Base-by-base conservation (phyloP, 2,888 invertebrate species). In the Caradrina clavipalpis region DNA sequence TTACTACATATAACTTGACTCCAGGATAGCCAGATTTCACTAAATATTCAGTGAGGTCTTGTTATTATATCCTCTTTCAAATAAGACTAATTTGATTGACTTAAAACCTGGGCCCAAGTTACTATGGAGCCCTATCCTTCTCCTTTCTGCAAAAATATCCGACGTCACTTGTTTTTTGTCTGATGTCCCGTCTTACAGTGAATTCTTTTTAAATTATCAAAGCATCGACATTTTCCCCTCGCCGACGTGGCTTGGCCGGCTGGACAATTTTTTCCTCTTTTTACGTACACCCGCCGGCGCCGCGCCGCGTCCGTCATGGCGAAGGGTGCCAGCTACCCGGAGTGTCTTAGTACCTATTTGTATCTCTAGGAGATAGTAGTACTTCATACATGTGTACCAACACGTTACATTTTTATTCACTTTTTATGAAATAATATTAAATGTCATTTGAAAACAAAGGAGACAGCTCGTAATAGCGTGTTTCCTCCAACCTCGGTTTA, bases 171-270 rank as follows among this genome's bases (percentile, higher is more conserved):
- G 0, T 50, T 26, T 35, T 13, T 47, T 6, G 4, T 47, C 47
- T 21, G 8, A 39, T 55, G 47, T 19, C 13, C 35, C 19, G 3
- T 7, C 39, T 26, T 22, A 19, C n/a, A n/a, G n/a, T n/a, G 26
- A 13, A 19, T 54, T 17, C 5, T 8, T 39, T 49, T 69, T 69
- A 15, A 26, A 67, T 22, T 26, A 53, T 47, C 39, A 35, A 58
- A n/a, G 35, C 35, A 47, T 54, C n/a, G 21, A 26, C 21, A 15
- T 54, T 17, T 31, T 26, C n/a, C n/a, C 47, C 49, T 49, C 3
- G 17, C 15, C 39, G n/a, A 39, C 17, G 31, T 68, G 17, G 35
- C 22, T 19, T 26, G 22, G n/a, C 17, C 7, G 13, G 22, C 22
- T 45, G 45, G 45, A 39, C 42, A 51, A 51, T 19, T 6, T 39